Conservation (phyloP, 2,797 vertebrate species). For the Clangula hyemalis region DNA sequence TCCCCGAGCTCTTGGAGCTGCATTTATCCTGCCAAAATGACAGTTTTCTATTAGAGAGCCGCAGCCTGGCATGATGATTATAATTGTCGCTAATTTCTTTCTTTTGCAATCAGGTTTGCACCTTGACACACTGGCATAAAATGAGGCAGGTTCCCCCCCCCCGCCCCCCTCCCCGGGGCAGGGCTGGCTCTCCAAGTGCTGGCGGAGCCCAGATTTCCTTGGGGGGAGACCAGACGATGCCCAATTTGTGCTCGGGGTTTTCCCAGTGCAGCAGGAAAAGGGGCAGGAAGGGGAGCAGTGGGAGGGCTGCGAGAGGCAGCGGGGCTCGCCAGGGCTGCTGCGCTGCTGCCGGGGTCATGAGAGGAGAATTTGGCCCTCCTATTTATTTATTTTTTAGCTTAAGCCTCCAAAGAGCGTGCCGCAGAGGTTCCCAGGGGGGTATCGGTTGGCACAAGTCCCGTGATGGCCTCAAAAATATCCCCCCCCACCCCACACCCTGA, state of each 20-base stretch:
- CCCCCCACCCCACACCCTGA: not conserved
- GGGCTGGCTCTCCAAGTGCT: fast-evolving
- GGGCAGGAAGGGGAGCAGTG: fast-evolving
- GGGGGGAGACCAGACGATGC: not conserved
- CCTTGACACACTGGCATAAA: not conserved
- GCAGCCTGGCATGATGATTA: not conserved
- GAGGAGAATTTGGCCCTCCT: not conserved
- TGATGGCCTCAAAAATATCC: not conserved
- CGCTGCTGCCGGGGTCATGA: not conserved
- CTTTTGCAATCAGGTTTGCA: slow-evolving; percentile 21
- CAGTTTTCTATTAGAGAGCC: slow-evolving; percentile 4
- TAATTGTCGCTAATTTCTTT: slow-evolving; percentile 62
- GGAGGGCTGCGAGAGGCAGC: not conserved
- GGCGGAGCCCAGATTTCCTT: not conserved
- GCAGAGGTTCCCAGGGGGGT: slow-evolving; percentile 8
- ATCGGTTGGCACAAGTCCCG: not conserved
- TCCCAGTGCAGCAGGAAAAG: not conserved
- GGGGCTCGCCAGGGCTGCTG: fast-evolving
- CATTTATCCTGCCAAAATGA: slow-evolving; percentile 14
- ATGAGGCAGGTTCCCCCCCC: not conserved
- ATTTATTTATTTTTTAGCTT: not conserved
- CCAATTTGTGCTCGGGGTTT: fast-evolving
- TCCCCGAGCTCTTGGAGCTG: not conserved
- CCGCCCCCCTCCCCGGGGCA: not conserved
- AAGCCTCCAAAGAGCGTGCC: not conserved